Conservation (phyloP, 2,888 invertebrate genomes). For the Stenodema calcarata region DNA sequence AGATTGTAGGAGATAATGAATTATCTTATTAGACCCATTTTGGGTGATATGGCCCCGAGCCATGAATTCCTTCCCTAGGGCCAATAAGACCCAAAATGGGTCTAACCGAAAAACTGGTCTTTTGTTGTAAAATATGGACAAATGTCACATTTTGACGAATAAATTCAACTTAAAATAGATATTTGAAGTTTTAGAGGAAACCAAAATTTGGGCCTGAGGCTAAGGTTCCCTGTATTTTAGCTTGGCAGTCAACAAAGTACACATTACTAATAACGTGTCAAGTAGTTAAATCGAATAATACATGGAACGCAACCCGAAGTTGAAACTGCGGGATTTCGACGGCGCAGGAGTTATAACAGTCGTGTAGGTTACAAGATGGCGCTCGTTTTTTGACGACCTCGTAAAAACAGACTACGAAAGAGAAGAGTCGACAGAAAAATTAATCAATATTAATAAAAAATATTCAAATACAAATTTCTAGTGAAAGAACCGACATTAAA, state of each 20-base stretch:
- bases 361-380: not conserved
- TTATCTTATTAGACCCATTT: too few species aligned
- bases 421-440: not conserved
- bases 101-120: too few species aligned
- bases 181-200: too few species aligned
- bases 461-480: not conserved
- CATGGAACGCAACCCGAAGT: not conserved
- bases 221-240: too few species aligned
- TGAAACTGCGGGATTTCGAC: not conserved
- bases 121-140: too few species aligned
- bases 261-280: not conserved
- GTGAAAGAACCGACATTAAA: constrained; percentile 24
- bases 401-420: not conserved
- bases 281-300: not conserved
- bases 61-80: too few species aligned
- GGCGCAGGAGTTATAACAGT: not conserved
- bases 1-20: too few species aligned
- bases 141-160: too few species aligned
- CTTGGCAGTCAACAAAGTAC: not conserved
- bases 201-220: too few species aligned
- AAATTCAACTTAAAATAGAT: too few species aligned
- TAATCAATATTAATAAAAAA: not conserved
- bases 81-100: too few species aligned
- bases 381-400: not conserved
- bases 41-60: too few species aligned